These are phyloP conservation scores for Drosophila micromelanica DNA, from an alignment of 1,140 invertebrate genomes.

Conservation along the genomic window DNA sequence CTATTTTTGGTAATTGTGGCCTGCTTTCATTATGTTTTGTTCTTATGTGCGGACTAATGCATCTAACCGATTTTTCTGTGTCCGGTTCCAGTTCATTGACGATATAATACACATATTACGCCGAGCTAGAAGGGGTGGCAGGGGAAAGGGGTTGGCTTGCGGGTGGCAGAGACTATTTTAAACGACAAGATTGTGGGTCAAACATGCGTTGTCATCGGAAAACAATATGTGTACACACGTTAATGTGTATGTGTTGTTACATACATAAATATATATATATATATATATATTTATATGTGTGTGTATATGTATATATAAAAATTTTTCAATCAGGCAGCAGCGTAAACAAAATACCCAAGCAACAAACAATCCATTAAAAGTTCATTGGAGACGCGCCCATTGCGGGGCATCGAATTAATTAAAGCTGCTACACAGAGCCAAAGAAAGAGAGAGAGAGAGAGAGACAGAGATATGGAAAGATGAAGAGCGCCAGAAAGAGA, in stretches of 20 bases:
- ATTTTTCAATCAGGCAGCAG: slow-evolving; percentile 66
- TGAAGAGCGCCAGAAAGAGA: slow-evolving; percentile 1
- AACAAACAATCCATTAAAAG: slow-evolving; percentile 71
- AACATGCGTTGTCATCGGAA: slow-evolving; percentile 40
- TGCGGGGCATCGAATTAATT: slow-evolving; percentile 77
- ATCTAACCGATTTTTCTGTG: slow-evolving; percentile 9
- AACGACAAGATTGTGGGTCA: slow-evolving; percentile 68
- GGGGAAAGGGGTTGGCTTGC: no score
- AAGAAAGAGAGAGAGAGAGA: slow-evolving; percentile 5
- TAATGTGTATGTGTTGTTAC: slow-evolving; percentile 9
- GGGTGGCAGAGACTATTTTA: slow-evolving; percentile 29
- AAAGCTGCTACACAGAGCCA: slow-evolving; percentile 39
- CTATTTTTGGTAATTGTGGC: slow-evolving; percentile 80
- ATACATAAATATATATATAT: slow-evolving; percentile 11
- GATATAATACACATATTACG: slow-evolving; percentile 58
- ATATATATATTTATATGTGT: slow-evolving; percentile 16
- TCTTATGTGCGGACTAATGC: slow-evolving; percentile 19
- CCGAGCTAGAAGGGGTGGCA: neutral
- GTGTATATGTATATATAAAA: slow-evolving; percentile 49
- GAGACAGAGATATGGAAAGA: neutral
- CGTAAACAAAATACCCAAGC: slow-evolving; percentile 72
- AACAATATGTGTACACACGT: slow-evolving; percentile 15
- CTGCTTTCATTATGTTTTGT: slow-evolving; percentile 55
- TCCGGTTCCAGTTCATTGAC: slow-evolving; percentile 64
- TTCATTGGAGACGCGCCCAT: slow-evolving; percentile 67